These are phyloP conservation scores for Drosophila tripunctata DNA, from an alignment of 2,888 invertebrate species.

Conservation along the genomic window DNA sequence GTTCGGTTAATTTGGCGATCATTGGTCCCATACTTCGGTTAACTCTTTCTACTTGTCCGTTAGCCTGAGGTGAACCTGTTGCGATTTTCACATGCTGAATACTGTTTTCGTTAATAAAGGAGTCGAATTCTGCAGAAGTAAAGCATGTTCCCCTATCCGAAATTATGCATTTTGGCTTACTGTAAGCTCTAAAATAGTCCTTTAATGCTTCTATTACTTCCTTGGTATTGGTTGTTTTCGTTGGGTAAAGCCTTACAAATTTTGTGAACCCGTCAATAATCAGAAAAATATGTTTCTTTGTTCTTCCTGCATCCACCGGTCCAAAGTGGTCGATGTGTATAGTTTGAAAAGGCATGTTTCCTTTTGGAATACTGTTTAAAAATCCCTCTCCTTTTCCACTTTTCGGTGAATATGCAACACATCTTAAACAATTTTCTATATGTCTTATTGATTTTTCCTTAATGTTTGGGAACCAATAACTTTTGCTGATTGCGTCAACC, in stretches of 20 bases:
- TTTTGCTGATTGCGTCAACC: not conserved
- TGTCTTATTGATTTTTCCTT: not conserved
- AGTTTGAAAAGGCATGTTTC: not conserved
- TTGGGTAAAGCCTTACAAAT: not conserved
- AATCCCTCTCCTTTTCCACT: not conserved
- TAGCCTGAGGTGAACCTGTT: not conserved
- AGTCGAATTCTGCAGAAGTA: not conserved
- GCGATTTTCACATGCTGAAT: not conserved
- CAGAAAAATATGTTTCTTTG: not conserved
- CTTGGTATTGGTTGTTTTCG: not conserved
- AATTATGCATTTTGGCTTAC: not conserved
- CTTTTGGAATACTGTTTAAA: not conserved
- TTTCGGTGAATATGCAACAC: not conserved
- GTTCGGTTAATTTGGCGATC: not conserved
- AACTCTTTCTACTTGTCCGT: not conserved
- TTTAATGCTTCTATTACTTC: not conserved
- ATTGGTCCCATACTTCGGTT: not conserved
- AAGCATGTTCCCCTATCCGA: not conserved
- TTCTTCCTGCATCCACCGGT: not conserved
- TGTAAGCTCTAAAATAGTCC: not conserved
- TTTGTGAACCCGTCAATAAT: not conserved
- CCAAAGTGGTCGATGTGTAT: not conserved
- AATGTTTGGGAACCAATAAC: not conserved
- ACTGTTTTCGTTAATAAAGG: not conserved
- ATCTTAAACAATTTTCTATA: not conserved